Conservation (phyloP, 2,888 invertebrate genomes). For the Pyralis farinalis region DNA sequence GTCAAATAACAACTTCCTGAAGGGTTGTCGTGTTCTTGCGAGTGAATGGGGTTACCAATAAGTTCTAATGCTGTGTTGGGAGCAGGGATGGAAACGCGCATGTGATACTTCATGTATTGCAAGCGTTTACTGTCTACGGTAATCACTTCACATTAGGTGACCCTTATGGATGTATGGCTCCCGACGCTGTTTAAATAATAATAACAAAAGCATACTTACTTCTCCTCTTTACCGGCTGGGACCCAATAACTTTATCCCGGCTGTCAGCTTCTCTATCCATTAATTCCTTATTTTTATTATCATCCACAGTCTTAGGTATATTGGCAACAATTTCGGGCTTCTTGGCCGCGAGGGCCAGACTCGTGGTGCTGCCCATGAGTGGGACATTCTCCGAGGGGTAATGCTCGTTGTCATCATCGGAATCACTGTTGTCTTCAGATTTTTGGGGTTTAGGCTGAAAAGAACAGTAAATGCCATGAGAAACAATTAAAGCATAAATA, state of each 20-base stretch:
- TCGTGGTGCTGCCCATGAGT: slow-evolving; percentile 65
- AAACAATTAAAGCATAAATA: too few species aligned
- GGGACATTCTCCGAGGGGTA: slow-evolving; percentile 71
- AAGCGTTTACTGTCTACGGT: too few species aligned
- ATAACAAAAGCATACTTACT: slow-evolving; percentile 45
- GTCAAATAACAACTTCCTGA: too few species aligned
- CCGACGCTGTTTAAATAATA: too few species aligned
- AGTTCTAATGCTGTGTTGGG: too few species aligned
- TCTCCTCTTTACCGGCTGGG: slow-evolving; percentile 69
- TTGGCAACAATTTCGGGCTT: slow-evolving; percentile 71
- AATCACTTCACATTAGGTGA: too few species aligned
- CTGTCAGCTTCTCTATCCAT: slow-evolving; percentile 35
- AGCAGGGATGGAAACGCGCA: too few species aligned
- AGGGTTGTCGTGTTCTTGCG: too few species aligned
- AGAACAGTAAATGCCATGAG: slow-evolving; percentile 9
- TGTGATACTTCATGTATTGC: too few species aligned
- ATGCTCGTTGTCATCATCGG: slow-evolving; percentile 63
- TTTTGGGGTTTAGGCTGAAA: slow-evolving; percentile 55
- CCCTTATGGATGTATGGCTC: too few species aligned
- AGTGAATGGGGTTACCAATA: too few species aligned
- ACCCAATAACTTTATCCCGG: slow-evolving; percentile 52
- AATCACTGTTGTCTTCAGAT: slow-evolving; percentile 42
- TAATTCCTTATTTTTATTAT: slow-evolving; percentile 40
- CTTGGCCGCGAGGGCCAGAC: slow-evolving; percentile 42
- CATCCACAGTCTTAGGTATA: slow-evolving; percentile 57